Evolutionary conservation across 2,888 invertebrate species (phyloP), one percentile per base, ranked within the genome.

Genomic region (Branchipolynoe longqiensis): DNA sequence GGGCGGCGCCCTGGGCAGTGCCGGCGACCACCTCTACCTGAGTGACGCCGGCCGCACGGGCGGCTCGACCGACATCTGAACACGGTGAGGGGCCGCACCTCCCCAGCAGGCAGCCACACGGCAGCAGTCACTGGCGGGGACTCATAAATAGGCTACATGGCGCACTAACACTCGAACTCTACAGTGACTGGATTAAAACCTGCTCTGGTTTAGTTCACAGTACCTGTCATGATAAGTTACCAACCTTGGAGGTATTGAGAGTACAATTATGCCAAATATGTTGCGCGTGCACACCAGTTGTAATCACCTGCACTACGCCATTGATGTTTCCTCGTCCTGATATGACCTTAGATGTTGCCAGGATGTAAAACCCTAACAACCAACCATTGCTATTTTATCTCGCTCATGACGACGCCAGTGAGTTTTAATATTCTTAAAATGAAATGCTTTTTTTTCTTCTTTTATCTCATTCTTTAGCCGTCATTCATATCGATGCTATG

Each of bases 41-140:
- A 48, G 38, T 22, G 38, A 14, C 18, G 69, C 33, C 36, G 36
- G 36, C 4, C 33, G 38, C 3, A n/a, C 69, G 3, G 69, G 69
- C 22, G 69, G 69, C 33, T 69, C 69, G 36, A 36, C 69, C 4
- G 33, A 18, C 38, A 69, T 69, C 69, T 69, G 38, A 69, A 25
- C n/a, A 4, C n/a, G 48, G 18, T 18, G 8, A 48, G 48, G 8
- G 8, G 48, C 48, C 18, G 18, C 48, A n/a, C n/a, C n/a, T n/a
- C n/a, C n/a, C n/a, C n/a, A n/a, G 8, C 8, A 12, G 48, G 48
- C 8, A 12, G 48, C 48, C 8, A 48, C 8, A 48, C 18, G 18
- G 48, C 18, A 48, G 8, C 8, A 12, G 18, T 48, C 48, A 12
- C 48, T 12, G 48, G 18, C 8, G 8, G 8, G 48, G 8, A 12